phyloP scores from a whole-genome alignment of 1,140 invertebrate species.

The Drosophila burlai region DNA sequence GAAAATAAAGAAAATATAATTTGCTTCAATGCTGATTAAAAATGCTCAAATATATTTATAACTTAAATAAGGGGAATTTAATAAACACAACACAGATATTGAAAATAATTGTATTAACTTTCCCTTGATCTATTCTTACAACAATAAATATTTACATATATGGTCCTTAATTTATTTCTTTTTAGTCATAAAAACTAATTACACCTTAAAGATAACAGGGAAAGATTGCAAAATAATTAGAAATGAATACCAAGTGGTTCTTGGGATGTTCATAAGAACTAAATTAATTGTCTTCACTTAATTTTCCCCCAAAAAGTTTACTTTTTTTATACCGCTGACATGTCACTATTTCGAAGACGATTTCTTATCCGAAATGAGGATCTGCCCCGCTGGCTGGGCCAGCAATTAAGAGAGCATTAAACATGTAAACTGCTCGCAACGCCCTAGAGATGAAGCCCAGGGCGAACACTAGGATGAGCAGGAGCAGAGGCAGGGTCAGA shows the following conservation, averaged over 20 bases:
- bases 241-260: neutral
- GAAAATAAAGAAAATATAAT: neutral
- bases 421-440: conserved; percentile 74
- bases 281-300: conserved; percentile 12
- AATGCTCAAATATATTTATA: neutral
- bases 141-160: neutral
- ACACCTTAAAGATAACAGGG: neutral
- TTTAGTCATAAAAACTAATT: neutral
- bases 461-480: conserved; percentile 5
- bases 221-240: neutral
- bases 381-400: conserved; percentile 22
- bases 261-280: neutral
- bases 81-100: neutral
- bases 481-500: neutral
- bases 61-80: neutral
- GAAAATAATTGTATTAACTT: neutral
- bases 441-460: conserved; percentile 59
- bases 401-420: conserved; percentile 76
- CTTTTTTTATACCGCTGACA: conserved; percentile 25
- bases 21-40: neutral
- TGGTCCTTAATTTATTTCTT: neutral
- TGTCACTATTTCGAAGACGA: conserved; percentile 30
- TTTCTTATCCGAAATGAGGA: conserved; percentile 38
- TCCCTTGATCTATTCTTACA: neutral
- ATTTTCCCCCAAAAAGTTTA: neutral